Base-by-base conservation (phyloP, 2,113 vertebrate species). In the Bos taurus region DNA sequence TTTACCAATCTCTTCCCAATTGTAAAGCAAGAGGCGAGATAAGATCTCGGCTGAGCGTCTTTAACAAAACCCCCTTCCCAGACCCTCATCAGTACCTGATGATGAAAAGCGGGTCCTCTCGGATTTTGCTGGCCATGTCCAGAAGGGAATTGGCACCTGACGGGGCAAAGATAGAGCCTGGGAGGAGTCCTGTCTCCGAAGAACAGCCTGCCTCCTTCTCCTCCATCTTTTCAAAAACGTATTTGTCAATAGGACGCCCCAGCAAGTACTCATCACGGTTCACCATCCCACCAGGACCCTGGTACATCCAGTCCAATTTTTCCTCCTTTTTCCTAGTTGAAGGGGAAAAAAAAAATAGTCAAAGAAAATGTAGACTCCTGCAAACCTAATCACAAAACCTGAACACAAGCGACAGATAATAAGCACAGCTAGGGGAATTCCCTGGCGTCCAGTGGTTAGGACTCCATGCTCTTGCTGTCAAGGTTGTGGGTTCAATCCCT, bases 281-380 rank as follows among this genome's bases (percentile, higher is more conserved):
- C 98, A 99, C 99, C 99, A 99, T 99, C 0, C 99, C 99, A 0
- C 99, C 99, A 0, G 99, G 99, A 1, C 99, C 99, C 98, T 99
- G 99, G 98, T 99, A 99, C 99, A 99, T 99, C 99, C 99, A 99
- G 98, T 99, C 99, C 98, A 99, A 82, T 9, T 99, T 99, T 95
- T 99, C 99, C 98, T 99, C 99, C 89, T 99, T 99, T 83, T 99
- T 99, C 96, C 99, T 99, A 77, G 7, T 83, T 84, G 1, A 59
- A 90, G 26, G 16, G 9, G 0, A 26, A 33, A 12, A 88, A 80
- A 6, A 33, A 59, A 3, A 59, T 3, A 82, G n/a, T 77, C 25
- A 84, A 88, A 90, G 7, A 19, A 56, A 90, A 80, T 19, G 43
- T 7, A 67, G n/a, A 71, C 2, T 77, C 30, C 77, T 86, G 11